A percentile compares a stretch with the other conserved stretches of the same genome.
These are phyloP conservation scores for Phylloscopus whistleri DNA, from an alignment of 2,113 vertebrate genomes.

Conservation along the genomic window DNA sequence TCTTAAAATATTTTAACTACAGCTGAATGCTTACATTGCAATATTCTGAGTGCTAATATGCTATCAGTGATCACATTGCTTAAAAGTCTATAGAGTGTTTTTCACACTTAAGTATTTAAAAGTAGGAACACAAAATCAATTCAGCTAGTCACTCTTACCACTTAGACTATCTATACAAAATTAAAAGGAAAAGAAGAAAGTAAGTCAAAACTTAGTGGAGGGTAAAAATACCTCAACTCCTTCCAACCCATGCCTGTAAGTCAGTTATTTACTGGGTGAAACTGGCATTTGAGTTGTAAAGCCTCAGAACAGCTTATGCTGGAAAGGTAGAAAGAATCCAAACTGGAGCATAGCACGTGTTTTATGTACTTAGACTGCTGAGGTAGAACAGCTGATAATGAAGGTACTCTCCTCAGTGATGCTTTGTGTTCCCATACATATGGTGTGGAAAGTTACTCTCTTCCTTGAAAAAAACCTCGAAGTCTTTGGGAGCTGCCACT, in stretches of 20 bases:
- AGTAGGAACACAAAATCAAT: not conserved
- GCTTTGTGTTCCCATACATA: not conserved
- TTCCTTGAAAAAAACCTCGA: not conserved
- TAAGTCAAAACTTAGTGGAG: not conserved
- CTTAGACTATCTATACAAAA: not conserved
- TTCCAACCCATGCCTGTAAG: not conserved
- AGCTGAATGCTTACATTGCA: not conserved
- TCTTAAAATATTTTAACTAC: not conserved
- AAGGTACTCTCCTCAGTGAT: not conserved
- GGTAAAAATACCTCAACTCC: not conserved
- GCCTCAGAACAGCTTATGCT: not conserved
- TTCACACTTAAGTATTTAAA: not conserved
- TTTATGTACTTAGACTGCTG: not conserved
- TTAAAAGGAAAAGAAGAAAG: not conserved
- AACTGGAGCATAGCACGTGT: not conserved
- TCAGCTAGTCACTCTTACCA: not conserved
- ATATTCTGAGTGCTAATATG: not conserved
- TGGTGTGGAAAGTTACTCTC: not conserved
- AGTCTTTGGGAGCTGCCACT: not conserved
- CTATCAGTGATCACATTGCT: not conserved
- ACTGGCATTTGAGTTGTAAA: not conserved
- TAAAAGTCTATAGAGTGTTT: not conserved
- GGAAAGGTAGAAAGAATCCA: not conserved
- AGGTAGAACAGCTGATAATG: not conserved
- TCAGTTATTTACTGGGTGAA: not conserved